Evolutionary conservation across 1,140 invertebrate genomes (phyloP).

Genomic region (Listronotus bonariensis): DNA sequence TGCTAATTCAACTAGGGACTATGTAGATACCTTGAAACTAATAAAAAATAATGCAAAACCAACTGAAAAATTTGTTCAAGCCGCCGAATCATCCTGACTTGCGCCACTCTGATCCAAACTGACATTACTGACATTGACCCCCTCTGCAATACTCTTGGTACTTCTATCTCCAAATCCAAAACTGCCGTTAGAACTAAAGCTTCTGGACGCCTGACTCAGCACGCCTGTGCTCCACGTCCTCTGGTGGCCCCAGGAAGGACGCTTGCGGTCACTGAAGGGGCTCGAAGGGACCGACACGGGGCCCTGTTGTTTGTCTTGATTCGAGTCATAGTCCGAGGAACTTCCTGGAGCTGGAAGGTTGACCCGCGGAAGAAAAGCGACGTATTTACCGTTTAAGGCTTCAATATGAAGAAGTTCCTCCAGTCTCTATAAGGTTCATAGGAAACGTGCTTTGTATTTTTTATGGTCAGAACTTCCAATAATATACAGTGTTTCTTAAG

Average conservation of each 20-base stretch:
- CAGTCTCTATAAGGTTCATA: conserved; percentile 51
- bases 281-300: conserved; percentile 45
- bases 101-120: conserved; percentile 3
- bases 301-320: conserved; percentile 3
- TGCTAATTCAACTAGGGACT: not conserved
- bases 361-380: conserved; percentile 39
- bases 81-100: conserved; percentile 35
- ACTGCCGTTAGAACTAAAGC: conserved; percentile 4
- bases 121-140: not conserved
- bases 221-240: conserved; percentile 50
- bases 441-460: no score
- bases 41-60: conserved; percentile 1
- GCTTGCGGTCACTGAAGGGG: conserved; percentile 36
- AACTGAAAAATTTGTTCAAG: conserved; percentile 15
- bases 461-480: no score
- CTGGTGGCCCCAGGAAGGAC: conserved; percentile 48
- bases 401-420: conserved; percentile 46
- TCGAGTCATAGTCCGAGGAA: conserved; percentile 28
- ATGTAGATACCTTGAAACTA: conserved; percentile 1
- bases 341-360: conserved; percentile 32
- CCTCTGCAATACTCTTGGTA: conserved; percentile 3
- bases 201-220: conserved; percentile 1
- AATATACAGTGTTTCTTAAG: no score
- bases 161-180: not conserved
- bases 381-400: conserved; percentile 35